These are phyloP conservation scores for Netelia virgata DNA, from an alignment of 2,888 invertebrate species.

Conservation along the genomic window DNA sequence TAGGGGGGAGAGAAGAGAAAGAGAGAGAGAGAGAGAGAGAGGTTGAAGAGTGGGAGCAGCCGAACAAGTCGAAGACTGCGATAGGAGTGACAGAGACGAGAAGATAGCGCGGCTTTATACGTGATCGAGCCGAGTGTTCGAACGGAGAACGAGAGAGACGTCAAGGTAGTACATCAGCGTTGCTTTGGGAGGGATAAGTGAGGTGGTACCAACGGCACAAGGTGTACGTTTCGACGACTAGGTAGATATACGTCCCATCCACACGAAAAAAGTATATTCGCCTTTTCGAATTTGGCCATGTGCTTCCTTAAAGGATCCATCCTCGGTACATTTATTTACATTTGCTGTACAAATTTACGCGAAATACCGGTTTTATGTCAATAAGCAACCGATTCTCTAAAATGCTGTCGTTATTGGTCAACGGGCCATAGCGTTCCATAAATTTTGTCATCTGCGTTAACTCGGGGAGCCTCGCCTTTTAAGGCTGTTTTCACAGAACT, in stretches of 20 bases:
- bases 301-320: too few species aligned
- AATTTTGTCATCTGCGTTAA: too few species aligned
- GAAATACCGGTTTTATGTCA: too few species aligned
- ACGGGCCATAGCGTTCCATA: too few species aligned
- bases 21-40: conserved; percentile 29
- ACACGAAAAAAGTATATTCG: not conserved
- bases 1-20: conserved; percentile 29
- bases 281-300: not conserved
- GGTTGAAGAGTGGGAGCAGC: conserved; percentile 17
- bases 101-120: not conserved
- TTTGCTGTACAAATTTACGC: too few species aligned
- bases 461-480: too few species aligned
- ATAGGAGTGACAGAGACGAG: conserved; percentile 34
- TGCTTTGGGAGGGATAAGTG: not conserved
- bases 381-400: too few species aligned
- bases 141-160: conserved; percentile 33
- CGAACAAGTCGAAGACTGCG: conserved; percentile 4
- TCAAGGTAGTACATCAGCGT: not conserved
- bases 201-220: not conserved
- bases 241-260: not conserved
- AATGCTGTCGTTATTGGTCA: too few species aligned
- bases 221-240: not conserved
- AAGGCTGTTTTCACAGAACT: too few species aligned
- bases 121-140: not conserved
- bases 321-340: too few species aligned